Conservation (phyloP, 1,140 invertebrate genomes). For the Galendromus occidentalis region DNA sequence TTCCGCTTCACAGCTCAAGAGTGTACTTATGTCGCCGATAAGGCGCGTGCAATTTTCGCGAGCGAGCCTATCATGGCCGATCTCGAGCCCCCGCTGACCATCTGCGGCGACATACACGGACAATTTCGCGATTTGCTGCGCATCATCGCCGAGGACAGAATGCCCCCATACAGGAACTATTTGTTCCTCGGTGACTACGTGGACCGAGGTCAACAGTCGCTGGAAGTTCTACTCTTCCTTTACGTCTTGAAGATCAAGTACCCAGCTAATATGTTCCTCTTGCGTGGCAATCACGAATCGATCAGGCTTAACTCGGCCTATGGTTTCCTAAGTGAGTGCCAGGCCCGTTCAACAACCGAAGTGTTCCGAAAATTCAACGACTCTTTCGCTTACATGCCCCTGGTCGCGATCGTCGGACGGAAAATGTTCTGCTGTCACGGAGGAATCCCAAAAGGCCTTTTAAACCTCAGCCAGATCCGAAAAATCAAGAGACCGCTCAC, state of each 20-base stretch:
- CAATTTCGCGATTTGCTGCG: not conserved
- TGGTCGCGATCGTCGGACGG: not conserved
- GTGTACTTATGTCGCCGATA: no score
- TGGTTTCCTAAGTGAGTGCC: not conserved
- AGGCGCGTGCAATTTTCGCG: no score
- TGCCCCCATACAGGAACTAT: not conserved
- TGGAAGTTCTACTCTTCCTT: not conserved
- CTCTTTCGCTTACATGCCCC: not conserved
- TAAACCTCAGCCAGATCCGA: conserved; percentile 35
- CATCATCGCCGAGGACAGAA: not conserved
- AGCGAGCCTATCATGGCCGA: no score
- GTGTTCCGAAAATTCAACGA: not conserved
- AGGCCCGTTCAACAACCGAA: not conserved
- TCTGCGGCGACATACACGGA: not conserved
- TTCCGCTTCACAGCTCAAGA: no score
- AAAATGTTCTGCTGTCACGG: conserved; percentile 33
- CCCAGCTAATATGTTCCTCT: not conserved
- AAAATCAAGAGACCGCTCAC: conserved; percentile 34
- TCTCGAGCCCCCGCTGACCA: no score
- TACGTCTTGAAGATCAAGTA: not conserved
- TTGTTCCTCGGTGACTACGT: conserved; percentile 7
- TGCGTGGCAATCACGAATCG: conserved; percentile 17
- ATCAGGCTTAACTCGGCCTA: not conserved
- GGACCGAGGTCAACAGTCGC: not conserved
- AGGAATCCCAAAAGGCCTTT: conserved; percentile 30